A percentile compares a stretch with the other conserved stretches of the same genome.
phyloP scores from a whole-genome alignment of 2,797 vertebrate species.

The Cynodonichthys magdalenae region DNA sequence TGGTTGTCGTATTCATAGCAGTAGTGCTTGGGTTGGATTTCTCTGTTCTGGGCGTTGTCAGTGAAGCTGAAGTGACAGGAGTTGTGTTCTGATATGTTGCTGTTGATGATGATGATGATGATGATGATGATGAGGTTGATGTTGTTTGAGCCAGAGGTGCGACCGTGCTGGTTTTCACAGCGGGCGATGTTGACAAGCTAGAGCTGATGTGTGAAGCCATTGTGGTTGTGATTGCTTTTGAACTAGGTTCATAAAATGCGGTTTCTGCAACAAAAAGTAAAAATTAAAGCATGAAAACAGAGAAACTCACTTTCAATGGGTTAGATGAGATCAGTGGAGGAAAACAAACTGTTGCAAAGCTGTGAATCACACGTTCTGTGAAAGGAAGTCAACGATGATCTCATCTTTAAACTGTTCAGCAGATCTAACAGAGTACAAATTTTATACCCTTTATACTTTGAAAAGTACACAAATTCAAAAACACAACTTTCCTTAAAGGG shows the following conservation, averaged over 20 bases:
- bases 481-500: background rate
- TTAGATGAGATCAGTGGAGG: background rate
- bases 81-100: background rate
- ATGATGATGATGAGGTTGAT: background rate
- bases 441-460: too few species aligned
- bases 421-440: too few species aligned
- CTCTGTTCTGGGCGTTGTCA: constrained; percentile 20
- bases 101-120: too few species aligned
- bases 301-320: too few species aligned
- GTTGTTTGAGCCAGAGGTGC: background rate
- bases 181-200: accelerated
- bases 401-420: too few species aligned
- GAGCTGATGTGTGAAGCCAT: background rate
- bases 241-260: background rate
- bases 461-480: background rate
- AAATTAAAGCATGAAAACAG: too few species aligned
- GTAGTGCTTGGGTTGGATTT: background rate
- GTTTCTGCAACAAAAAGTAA: constrained; percentile 14
- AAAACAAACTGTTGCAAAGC: background rate
- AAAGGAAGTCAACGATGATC: too few species aligned
- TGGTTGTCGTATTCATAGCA: background rate
- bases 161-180: background rate
- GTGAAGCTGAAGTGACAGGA: constrained; percentile 4
- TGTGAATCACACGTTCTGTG: too few species aligned
- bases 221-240: accelerated